Evolutionary conservation across 1,140 invertebrate species (phyloP).

Genomic region (Sinella curviseta): DNA sequence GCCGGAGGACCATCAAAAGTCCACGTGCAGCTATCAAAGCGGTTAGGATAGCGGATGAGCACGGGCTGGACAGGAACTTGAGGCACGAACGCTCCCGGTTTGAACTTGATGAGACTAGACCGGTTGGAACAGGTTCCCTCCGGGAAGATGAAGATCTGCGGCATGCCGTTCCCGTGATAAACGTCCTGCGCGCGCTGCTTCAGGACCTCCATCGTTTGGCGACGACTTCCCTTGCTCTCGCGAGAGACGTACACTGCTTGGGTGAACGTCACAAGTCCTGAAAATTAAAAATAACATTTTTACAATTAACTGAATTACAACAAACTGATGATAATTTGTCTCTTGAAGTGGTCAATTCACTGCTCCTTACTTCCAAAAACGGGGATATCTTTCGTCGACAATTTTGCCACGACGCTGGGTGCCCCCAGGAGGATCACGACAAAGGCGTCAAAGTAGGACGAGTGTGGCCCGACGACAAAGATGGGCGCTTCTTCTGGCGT

Average conservation of each 20-base stretch:
- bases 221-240: slow-evolving; percentile 71
- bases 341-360: neutral
- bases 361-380: slow-evolving; percentile 79
- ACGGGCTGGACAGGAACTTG: slow-evolving; percentile 93
- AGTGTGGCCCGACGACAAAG: slow-evolving; percentile 84
- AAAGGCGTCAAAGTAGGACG: slow-evolving; percentile 85
- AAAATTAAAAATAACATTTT: slow-evolving; percentile 17
- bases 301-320: neutral
- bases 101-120: slow-evolving; percentile 90
- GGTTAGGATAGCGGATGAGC: slow-evolving; percentile 86
- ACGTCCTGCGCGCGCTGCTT: neutral
- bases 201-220: neutral
- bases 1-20: slow-evolving; percentile 95
- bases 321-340: neutral
- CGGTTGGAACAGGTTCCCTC: slow-evolving; percentile 95
- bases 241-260: slow-evolving; percentile 92
- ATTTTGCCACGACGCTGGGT: slow-evolving; percentile 84
- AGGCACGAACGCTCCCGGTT: slow-evolving; percentile 88
- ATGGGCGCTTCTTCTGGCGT: slow-evolving; percentile 74
- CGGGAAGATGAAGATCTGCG: slow-evolving; percentile 86
- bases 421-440: slow-evolving; percentile 75
- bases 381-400: slow-evolving; percentile 72
- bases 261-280: slow-evolving; percentile 86
- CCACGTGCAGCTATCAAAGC: slow-evolving; percentile 90
- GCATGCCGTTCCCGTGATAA: slow-evolving; percentile 13